These are phyloP conservation scores for Stichodactyla helianthus DNA, from an alignment of 64 coral and sea anemone genomes.

Conservation along the genomic window DNA sequence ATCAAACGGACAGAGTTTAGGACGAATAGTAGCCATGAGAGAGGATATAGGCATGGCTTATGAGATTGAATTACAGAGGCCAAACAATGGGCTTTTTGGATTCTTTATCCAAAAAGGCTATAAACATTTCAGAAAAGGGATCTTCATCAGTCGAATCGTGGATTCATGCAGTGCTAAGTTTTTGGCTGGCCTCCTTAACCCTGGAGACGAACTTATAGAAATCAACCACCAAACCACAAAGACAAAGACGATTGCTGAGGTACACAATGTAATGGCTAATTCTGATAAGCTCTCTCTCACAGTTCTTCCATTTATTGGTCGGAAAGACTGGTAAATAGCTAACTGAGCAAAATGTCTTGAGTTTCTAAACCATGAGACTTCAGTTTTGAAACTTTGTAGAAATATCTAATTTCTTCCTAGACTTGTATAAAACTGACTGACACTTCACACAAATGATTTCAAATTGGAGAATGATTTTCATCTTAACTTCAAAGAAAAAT, in stretches of 20 bases:
- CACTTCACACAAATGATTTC: no score
- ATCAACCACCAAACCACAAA: slow-evolving; percentile 66
- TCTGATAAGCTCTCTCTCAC: slow-evolving; percentile 79
- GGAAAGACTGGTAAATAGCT: slow-evolving; percentile 79
- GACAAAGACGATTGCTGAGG: slow-evolving; percentile 56
- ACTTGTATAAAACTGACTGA: no score
- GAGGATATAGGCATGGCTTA: slow-evolving; percentile 77
- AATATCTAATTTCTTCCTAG: no score
- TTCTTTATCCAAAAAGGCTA: slow-evolving; percentile 95
- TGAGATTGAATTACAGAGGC: slow-evolving; percentile 77
- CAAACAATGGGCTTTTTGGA: slow-evolving; percentile 67
- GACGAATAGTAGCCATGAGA: slow-evolving; percentile 61
- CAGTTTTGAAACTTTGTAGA: no score
- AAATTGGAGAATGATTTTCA: no score
- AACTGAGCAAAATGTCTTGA: no score
- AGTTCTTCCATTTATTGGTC: slow-evolving; percentile 59
- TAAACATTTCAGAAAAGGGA: slow-evolving; percentile 53
- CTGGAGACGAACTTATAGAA: slow-evolving; percentile 86
- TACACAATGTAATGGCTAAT: slow-evolving; percentile 77
- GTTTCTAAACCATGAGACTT: no score
- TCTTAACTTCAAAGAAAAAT: no score
- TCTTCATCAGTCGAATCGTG: slow-evolving; percentile 89
- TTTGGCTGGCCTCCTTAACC: slow-evolving; percentile 81
- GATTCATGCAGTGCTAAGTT: slow-evolving; percentile 74
- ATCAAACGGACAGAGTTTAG: slow-evolving; percentile 69